Percentiles rank a stretch among this genome's conserved stretches.
These are phyloP conservation scores for Eonycteris spelaea DNA, from an alignment of 2,113 vertebrate genomes.

Conservation along the genomic window DNA sequence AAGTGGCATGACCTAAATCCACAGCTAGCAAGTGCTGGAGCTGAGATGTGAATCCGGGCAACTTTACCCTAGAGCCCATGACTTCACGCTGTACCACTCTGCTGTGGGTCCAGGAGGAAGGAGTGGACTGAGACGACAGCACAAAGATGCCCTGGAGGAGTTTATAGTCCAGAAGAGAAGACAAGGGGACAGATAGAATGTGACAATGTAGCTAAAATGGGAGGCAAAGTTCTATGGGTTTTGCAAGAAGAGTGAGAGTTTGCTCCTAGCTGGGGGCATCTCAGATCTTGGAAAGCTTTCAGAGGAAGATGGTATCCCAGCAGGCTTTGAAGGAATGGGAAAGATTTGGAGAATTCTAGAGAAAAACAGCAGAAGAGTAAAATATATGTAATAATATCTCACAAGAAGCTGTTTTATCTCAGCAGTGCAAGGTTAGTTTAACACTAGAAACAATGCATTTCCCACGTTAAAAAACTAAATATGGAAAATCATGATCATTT, in stretches of 20 bases:
- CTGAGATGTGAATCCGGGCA: background rate
- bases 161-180: background rate
- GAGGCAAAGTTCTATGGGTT: background rate
- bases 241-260: background rate
- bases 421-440: background rate
- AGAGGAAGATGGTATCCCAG: background rate
- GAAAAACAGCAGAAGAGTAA: background rate
- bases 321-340: background rate
- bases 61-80: background rate
- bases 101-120: background rate
- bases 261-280: background rate
- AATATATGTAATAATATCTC: background rate
- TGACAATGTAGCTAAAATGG: background rate
- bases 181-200: background rate
- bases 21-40: background rate
- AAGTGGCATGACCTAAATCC: background rate
- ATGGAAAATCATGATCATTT: slow-evolving; percentile 1
- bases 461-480: background rate
- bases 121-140: background rate
- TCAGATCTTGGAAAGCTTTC: background rate
- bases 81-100: background rate
- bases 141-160: background rate
- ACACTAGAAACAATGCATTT: background rate
- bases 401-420: background rate
- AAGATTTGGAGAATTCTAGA: background rate